These are phyloP conservation scores for Polypterus senegalus DNA, from an alignment of 2,113 vertebrate genomes.

Conservation along the genomic window DNA sequence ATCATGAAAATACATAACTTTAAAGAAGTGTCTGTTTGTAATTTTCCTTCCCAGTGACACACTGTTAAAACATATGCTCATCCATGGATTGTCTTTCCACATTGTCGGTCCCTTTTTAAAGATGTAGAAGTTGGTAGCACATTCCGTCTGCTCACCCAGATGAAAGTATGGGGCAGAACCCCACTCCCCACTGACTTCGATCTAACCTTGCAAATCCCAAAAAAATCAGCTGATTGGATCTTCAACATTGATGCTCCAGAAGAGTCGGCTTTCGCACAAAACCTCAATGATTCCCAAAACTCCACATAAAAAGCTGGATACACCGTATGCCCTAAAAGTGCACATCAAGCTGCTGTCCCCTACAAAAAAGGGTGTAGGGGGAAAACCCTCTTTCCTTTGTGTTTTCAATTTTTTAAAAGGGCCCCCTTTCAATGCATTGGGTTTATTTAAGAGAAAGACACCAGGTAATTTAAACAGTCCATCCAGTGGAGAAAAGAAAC, in stretches of 20 bases:
- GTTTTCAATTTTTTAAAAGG: conserved; percentile 96
- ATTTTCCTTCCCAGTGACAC: conserved; percentile 93
- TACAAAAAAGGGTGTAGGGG: conserved; percentile 94
- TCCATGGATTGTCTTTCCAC: conserved; percentile 87
- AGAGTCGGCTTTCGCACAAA: conserved; percentile 84
- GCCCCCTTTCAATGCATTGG: conserved; percentile 87
- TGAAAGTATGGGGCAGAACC: conserved; percentile 83
- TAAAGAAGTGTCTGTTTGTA: conserved; percentile 97
- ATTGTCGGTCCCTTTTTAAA: conserved; percentile 91
- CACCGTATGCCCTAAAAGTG: conserved; percentile 55
- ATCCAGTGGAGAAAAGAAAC: conserved; percentile 94
- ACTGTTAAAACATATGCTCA: conserved; percentile 91
- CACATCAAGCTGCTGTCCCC: conserved; percentile 76
- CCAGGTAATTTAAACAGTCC: conserved; percentile 93
- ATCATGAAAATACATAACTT: conserved; percentile 99
- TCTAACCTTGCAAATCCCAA: conserved; percentile 93
- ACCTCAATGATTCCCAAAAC: conserved; percentile 51
- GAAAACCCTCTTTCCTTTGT: conserved; percentile 92
- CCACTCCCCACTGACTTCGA: conserved; percentile 94
- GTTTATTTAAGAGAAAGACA: conserved; percentile 85
- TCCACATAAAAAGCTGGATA: conserved; percentile 66
- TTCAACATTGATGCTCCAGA: conserved; percentile 87
- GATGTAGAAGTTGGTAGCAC: conserved; percentile 97
- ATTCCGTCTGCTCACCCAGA: conserved; percentile 84
- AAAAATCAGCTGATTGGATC: conserved; percentile 93